Evolutionary conservation across 2,888 invertebrate genomes (phyloP), one percentile per base, ranked within the genome.

Genomic region (Calameuta filiformis): DNA sequence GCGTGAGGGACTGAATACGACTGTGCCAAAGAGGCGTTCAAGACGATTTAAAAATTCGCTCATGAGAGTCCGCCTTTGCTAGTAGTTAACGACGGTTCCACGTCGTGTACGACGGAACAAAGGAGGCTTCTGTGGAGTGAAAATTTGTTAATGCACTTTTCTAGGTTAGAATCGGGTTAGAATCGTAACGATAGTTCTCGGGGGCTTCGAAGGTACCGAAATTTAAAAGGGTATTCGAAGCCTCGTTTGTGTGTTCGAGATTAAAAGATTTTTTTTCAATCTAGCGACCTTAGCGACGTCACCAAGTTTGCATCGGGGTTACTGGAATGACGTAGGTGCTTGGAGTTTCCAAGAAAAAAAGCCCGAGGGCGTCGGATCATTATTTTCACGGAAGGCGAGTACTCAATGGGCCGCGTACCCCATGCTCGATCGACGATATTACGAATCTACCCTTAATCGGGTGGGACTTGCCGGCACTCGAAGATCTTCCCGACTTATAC

Each of bases 331-430:
- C 82, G 79, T 81, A 73, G 80, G 71, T 73, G 80, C 80, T 77
- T 81, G 82, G 80, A 81, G 81, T 81, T 76, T 81, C 81, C 81
- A 77, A 80, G 76, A 84, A 81, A 79, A 81, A 37, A 37, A 75
- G 79, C 81, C 83, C 81, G 82, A 80, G 81, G 85, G 82, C 80
- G 81, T 82, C 77, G 79, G 81, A 85, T 87, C 87, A 86, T 87
- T 87, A 87, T 87, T 86, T 87, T 87, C 83, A 86, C 85, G 87
- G 83, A 78, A 86, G 75, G 79, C 82, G 84, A 81, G 80, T 85
- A 83, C 86, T 86, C 87, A 86, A 86, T 87, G 86, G 85, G 35
- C 84, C 86, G 84, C 85, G 75, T 85, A 85, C 83, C 85, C 83
- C 84, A 79, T 76, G 76, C 77, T 76, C 81, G 81, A 84, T 85